Evolutionary conservation across 2,797 vertebrate species (phyloP).

Genomic region (Apogon talboti): DNA sequence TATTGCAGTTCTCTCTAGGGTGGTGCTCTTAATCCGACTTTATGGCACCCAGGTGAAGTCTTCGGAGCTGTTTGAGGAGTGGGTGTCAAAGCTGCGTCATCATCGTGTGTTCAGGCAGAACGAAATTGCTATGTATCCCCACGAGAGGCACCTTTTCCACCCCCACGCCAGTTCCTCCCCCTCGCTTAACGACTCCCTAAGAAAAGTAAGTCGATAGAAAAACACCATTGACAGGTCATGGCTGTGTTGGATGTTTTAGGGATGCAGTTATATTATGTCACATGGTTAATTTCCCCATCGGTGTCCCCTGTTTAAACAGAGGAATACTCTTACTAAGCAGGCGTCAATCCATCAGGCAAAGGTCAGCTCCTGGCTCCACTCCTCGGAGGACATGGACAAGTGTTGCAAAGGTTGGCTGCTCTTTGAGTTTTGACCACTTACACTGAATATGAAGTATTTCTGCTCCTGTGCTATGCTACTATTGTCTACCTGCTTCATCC

Average conservation of each 20-base stretch:
- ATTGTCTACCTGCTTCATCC: too few species aligned
- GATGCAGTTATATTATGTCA: neutral
- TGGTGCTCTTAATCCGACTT: constrained; percentile 15
- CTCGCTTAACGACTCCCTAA: constrained; percentile 75
- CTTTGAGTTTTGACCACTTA: neutral
- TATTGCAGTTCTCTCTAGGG: neutral
- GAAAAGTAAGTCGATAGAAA: constrained; percentile 80
- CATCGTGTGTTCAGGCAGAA: constrained; percentile 96
- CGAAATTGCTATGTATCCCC: constrained; percentile 94
- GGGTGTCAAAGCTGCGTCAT: constrained; percentile 93
- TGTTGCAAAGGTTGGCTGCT: constrained; percentile 89
- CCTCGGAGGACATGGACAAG: constrained; percentile 93
- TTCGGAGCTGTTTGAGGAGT: constrained; percentile 91
- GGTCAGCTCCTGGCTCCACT: constrained; percentile 90
- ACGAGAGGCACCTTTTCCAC: constrained; percentile 87
- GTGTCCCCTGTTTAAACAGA: constrained; percentile 40
- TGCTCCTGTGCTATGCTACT: neutral
- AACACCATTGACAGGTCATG: neutral
- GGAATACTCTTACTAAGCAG: constrained; percentile 89
- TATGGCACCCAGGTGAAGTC: constrained; percentile 87
- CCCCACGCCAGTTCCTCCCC: constrained; percentile 78
- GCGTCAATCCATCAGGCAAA: constrained; percentile 87
- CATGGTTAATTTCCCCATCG: neutral
- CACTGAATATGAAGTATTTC: neutral
- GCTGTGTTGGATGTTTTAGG: neutral